Conservation (phyloP, 92 coral and sea anemone species). For the Zoanthus solanderi region DNA sequence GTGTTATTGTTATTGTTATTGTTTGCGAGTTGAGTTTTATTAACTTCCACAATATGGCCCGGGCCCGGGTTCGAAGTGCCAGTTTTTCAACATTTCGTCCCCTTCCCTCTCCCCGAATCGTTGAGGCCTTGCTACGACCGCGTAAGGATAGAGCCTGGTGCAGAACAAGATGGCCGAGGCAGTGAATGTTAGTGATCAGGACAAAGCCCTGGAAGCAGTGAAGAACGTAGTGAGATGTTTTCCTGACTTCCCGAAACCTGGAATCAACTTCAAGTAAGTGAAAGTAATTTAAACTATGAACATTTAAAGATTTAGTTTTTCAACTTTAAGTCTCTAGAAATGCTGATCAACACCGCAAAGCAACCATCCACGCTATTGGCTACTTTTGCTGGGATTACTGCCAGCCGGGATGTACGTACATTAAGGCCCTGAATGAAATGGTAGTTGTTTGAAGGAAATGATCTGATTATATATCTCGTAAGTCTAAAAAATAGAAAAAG, state of each 20-base stretch:
- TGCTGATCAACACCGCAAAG: no score
- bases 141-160: neutral
- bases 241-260: constrained; percentile 96
- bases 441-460: no score
- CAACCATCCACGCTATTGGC: no score
- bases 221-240: constrained; percentile 78
- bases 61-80: neutral
- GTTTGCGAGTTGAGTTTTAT: neutral
- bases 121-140: no score
- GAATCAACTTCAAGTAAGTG: constrained; percentile 86
- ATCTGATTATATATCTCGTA: no score
- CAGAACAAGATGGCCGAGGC: constrained; percentile 53
- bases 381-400: no score
- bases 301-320: neutral
- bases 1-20: neutral
- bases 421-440: no score
- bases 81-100: neutral
- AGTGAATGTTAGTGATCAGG: constrained; percentile 79
- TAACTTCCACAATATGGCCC: neutral
- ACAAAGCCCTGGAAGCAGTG: constrained; percentile 81
- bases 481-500: no score
- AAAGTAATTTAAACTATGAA: neutral
- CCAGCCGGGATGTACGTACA: no score
- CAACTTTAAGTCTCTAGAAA: neutral
- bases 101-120: neutral